Percentiles rank a stretch among this genome's conserved stretches.
Evolutionary conservation across 2,797 vertebrate species (phyloP).

Genomic region (Tarsius wallacei): DNA sequence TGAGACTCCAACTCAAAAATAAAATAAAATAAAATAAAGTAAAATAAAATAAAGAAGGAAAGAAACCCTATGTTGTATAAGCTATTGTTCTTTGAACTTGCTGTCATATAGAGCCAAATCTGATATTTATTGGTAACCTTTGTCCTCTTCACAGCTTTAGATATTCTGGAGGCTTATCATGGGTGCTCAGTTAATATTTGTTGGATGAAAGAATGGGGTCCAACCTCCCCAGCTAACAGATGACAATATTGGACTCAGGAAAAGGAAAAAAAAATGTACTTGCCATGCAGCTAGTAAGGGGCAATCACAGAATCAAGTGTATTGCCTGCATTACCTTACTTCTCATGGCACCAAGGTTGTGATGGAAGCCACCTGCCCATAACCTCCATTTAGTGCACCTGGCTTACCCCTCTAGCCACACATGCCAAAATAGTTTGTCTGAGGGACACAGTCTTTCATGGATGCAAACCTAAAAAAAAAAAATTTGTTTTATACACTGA

Average conservation of each 20-base stretch:
- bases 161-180: too few relatives aligned
- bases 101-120: neutral
- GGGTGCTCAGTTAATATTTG: neutral
- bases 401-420: neutral
- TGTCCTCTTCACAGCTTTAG: neutral
- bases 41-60: too few relatives aligned
- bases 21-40: too few relatives aligned
- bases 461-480: neutral
- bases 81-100: neutral
- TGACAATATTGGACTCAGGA: neutral
- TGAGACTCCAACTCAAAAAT: too few relatives aligned
- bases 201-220: neutral
- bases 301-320: too few relatives aligned
- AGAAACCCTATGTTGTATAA: neutral
- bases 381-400: neutral
- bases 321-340: neutral
- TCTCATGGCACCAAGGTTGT: neutral
- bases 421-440: neutral
- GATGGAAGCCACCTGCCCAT: neutral
- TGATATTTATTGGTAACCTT: neutral
- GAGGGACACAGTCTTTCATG: neutral
- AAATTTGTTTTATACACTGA: neutral
- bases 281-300: neutral
- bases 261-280: neutral
- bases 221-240: neutral